phyloP scores from a whole-genome alignment of 2,797 vertebrate species.

The Girardinus metallicus region DNA sequence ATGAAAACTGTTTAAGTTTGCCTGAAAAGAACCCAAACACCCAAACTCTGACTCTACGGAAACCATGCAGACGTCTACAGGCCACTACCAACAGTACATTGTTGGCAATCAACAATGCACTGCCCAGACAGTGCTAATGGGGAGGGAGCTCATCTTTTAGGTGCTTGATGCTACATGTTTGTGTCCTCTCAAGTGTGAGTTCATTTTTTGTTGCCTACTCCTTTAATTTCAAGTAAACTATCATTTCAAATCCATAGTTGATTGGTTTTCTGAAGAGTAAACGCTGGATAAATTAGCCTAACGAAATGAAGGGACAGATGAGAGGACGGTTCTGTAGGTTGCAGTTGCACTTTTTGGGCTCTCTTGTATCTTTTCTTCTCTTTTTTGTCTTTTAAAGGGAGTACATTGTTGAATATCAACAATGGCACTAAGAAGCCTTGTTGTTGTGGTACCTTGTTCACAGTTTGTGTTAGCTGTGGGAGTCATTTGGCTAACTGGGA shows the following conservation, averaged over 20 bases:
- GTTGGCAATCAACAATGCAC: constrained; percentile 96
- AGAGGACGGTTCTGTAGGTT: constrained; percentile 52
- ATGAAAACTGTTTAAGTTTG: not conserved
- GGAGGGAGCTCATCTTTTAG: constrained; percentile 67
- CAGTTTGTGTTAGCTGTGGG: constrained; percentile 92
- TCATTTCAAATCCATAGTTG: not conserved
- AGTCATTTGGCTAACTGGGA: constrained; percentile 90
- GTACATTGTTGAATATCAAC: constrained; percentile 92
- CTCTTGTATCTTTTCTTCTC: constrained; percentile 16
- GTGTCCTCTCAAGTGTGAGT: constrained; percentile 61
- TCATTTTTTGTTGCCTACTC: constrained; percentile 26
- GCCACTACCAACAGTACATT: constrained; percentile 93
- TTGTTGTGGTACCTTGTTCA: constrained; percentile 89
- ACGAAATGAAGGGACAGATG: constrained; percentile 50
- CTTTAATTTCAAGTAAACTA: not conserved
- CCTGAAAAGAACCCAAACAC: constrained; percentile 42
- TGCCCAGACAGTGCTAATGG: constrained; percentile 87
- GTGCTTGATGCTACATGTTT: constrained; percentile 27
- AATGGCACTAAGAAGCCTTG: constrained; percentile 83
- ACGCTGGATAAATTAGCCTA: not conserved
- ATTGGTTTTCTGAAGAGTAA: not conserved
- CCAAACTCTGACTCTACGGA: constrained; percentile 53
- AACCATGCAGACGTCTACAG: constrained; percentile 86
- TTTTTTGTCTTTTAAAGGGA: constrained; percentile 71
- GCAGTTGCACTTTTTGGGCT: constrained; percentile 30